Evolutionary conservation across 2,888 invertebrate species (phyloP).

Genomic region (Tipula lateralis): DNA sequence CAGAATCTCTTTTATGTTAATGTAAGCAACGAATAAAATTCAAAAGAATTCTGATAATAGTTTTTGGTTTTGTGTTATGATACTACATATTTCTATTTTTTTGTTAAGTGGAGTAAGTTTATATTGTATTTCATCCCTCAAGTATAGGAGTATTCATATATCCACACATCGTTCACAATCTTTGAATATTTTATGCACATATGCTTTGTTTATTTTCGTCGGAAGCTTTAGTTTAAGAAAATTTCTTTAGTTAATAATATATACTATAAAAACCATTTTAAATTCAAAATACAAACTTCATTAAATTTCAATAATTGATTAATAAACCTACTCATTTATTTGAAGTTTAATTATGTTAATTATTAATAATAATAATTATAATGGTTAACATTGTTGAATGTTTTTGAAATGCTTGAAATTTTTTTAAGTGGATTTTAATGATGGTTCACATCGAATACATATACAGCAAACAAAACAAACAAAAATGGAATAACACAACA

Average conservation of each 20-base stretch:
- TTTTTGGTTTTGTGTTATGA: not conserved
- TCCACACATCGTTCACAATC: not conserved
- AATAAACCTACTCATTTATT: not conserved
- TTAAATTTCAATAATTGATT: not conserved
- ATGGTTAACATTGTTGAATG: not conserved
- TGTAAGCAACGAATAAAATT: not conserved
- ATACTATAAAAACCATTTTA: too few species aligned
- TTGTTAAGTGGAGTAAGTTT: not conserved
- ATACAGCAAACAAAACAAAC: not conserved
- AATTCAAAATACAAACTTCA: not conserved
- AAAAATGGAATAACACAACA: not conserved
- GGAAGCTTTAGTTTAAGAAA: too few species aligned
- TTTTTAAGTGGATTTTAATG: not conserved
- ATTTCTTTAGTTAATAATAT: too few species aligned
- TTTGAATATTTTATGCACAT: not conserved
- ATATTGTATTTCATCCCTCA: not conserved
- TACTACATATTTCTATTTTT: not conserved
- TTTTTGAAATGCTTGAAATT: not conserved
- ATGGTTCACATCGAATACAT: not conserved
- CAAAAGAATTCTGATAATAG: not conserved
- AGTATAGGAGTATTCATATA: not conserved
- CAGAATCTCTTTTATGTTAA: not conserved
- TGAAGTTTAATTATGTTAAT: conserved; percentile 9
- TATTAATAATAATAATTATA: not conserved
- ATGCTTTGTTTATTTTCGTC: not conserved